Evolutionary conservation across 2,888 invertebrate genomes (phyloP).

Genomic region (Drosophila pseudotalamancana): DNA sequence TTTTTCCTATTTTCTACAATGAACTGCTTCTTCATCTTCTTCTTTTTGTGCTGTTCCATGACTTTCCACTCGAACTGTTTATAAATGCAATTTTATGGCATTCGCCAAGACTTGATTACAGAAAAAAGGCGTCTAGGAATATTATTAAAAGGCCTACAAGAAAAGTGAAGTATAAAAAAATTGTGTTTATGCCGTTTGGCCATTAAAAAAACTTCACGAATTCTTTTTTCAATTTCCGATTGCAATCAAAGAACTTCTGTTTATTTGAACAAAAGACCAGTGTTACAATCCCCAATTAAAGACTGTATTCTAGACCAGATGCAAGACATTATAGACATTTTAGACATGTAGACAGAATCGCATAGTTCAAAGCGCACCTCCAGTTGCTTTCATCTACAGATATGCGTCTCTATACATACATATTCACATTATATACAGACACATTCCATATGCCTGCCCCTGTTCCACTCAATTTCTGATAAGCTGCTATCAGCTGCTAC

Average conservation of each 20-base stretch:
- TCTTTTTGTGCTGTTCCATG: slow-evolving; percentile 10
- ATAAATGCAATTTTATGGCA: slow-evolving; percentile 52
- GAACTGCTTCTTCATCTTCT: not conserved
- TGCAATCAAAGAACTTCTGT: slow-evolving; percentile 66
- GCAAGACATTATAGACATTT: slow-evolving; percentile 23
- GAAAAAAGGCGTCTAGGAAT: slow-evolving; percentile 39
- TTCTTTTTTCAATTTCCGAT: slow-evolving; percentile 64
- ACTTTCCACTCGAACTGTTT: slow-evolving; percentile 3
- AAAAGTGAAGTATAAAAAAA: slow-evolving; percentile 16
- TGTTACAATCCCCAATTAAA: slow-evolving; percentile 22
- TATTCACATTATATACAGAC: slow-evolving; percentile 27
- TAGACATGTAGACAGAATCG: not conserved
- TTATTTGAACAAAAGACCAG: slow-evolving; percentile 60
- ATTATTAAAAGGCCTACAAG: slow-evolving; percentile 42
- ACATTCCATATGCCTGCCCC: slow-evolving; percentile 48
- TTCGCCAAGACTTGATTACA: slow-evolving; percentile 41
- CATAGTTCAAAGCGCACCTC: slow-evolving; percentile 42
- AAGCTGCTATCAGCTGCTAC: slow-evolving; percentile 48
- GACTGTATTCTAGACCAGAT: slow-evolving; percentile 30
- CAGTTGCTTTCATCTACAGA: slow-evolving; percentile 41
- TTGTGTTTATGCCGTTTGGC: slow-evolving; percentile 36
- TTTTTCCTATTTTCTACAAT: too few species aligned
- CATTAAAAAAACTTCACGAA: slow-evolving; percentile 59
- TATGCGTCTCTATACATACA: not conserved
- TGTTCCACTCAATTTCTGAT: slow-evolving; percentile 24